Evolutionary conservation across 2,888 invertebrate species (phyloP).

Genomic region (Zygaena filipendulae): DNA sequence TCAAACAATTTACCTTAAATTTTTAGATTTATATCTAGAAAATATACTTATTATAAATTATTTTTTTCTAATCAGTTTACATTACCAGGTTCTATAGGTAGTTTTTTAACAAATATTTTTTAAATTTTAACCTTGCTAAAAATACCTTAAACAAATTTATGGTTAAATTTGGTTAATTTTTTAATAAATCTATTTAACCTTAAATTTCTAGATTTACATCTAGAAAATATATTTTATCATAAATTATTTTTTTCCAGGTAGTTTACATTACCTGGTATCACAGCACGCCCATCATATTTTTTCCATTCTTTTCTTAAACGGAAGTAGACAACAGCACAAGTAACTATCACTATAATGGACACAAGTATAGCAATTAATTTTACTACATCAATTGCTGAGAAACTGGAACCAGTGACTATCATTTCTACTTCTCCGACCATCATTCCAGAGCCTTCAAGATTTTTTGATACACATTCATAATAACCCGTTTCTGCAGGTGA

Average conservation of each 20-base stretch:
- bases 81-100: neutral
- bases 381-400: constrained; percentile 49
- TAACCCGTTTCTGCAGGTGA: constrained; percentile 71
- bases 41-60: no score
- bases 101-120: constrained; percentile 2
- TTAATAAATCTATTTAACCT: no score
- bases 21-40: no score
- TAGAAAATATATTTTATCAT: no score
- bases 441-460: constrained; percentile 57
- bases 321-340: constrained; percentile 50
- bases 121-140: neutral
- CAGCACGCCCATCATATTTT: constrained; percentile 43
- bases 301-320: constrained; percentile 50
- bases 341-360: constrained; percentile 50
- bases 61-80: no score
- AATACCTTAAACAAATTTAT: no score
- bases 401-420: constrained; percentile 60
- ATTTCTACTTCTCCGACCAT: constrained; percentile 70
- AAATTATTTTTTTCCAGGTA: constrained; percentile 1
- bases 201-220: no score
- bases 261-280: constrained; percentile 37
- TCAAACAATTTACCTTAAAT: no score
- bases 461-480: constrained; percentile 73
- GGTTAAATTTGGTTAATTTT: no score
- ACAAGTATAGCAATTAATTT: constrained; percentile 53